Base-by-base conservation (phyloP, 1,140 invertebrate genomes). In the Fopius arisanus region DNA sequence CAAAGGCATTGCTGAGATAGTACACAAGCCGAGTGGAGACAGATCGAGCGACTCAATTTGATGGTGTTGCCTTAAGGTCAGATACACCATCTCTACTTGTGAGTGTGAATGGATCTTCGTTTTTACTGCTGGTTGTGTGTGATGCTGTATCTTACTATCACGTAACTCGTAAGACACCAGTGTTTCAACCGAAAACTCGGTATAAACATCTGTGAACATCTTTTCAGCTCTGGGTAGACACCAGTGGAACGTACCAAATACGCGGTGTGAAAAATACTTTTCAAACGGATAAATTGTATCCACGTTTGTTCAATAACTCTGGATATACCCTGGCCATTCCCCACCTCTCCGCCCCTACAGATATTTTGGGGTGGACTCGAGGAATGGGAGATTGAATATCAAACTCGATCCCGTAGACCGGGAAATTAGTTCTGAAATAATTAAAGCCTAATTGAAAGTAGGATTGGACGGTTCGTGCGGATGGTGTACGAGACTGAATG, bases 201-300 rank as follows among this genome's bases (percentile, higher is more conserved):
- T 73, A 76, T 76, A 76, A 76, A 73, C 67, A 73, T 76, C 70
- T 67, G 66, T 51, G 59, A 76, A 73, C 66, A 76, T 76, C 41
- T 76, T 70, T 70, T 37, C 67, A 23, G 67, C 72, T 69, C 72
- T 67, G 69, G 72, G n/a, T n/a, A n/a, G n/a, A n/a, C 37, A 69
- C 59, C 23, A 59, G n/a, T n/a, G n/a, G n/a, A 23, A 59, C 28
- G n/a, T 12, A 65, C 62, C 26, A 59, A n/a, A 59, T 28, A 26
- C 23, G 23, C 3, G 19, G 6, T 4, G 23, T 12, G n/a, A 16
- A 31, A 65, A 31, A 65, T 31, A 31, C 29, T 16, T 29, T 29
- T 65, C 54, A 26, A 2, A 7, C 19, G 33, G 40, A 72, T 75
- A 70, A 75, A 72, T 75, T 66, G 66, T 72, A 75, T 72, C 67